These are phyloP conservation scores for Bathynomus jamesi DNA, from an alignment of 1,140 invertebrate species.

Conservation along the genomic window DNA sequence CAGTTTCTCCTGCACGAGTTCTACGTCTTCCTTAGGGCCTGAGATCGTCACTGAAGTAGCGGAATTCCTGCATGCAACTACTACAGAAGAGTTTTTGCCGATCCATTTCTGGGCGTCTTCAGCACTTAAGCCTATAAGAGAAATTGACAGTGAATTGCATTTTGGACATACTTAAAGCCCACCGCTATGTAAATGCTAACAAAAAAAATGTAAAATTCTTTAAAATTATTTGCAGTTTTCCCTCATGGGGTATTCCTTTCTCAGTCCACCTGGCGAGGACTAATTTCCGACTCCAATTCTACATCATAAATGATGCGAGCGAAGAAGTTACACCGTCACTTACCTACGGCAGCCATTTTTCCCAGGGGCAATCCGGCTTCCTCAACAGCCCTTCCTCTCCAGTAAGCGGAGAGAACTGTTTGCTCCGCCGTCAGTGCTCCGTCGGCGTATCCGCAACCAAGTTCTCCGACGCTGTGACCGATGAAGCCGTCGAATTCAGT, in stretches of 20 bases:
- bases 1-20: constrained; percentile 65
- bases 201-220: too few relatives aligned
- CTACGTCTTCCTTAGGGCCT: constrained; percentile 63
- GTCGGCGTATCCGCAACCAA: constrained; percentile 95
- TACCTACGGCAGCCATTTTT: constrained; percentile 71
- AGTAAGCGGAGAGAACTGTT: constrained; percentile 83
- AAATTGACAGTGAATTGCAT: too few relatives aligned
- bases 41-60: constrained; percentile 87
- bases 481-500: constrained; percentile 78
- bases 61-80: constrained; percentile 88
- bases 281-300: too few relatives aligned
- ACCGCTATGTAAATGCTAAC: too few relatives aligned
- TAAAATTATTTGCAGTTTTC: too few relatives aligned
- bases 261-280: too few relatives aligned
- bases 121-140: constrained; percentile 78
- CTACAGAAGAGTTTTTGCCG: constrained; percentile 56
- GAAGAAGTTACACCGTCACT: too few relatives aligned
- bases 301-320: too few relatives aligned
- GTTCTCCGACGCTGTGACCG: constrained; percentile 90
- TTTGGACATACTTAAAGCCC: too few relatives aligned
- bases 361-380: constrained; percentile 65
- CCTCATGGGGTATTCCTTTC: too few relatives aligned
- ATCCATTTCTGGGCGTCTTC: constrained; percentile 66
- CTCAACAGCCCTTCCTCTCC: constrained; percentile 75
- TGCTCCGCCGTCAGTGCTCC: constrained; percentile 87